Base-by-base conservation (phyloP, 2,113 vertebrate species). In the Megalops atlanticus region DNA sequence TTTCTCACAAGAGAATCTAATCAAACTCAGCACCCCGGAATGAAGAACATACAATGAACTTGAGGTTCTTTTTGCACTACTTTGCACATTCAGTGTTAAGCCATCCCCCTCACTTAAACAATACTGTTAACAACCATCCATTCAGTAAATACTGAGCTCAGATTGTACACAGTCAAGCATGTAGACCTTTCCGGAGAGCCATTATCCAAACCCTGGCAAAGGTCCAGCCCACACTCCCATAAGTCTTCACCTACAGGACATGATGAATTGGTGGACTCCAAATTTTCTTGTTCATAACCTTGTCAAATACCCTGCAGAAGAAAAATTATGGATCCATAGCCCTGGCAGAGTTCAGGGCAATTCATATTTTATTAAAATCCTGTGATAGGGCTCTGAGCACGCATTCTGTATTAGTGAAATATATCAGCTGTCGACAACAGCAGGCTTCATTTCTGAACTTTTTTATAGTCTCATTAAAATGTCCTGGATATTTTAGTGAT, bases 51-150 rank as follows among this genome's bases (percentile, higher is more conserved):
- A 49, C 45, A 76, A 27, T 33, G 43, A 77, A 33, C 47, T 24
- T 11, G 4, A 54, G 47, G 18, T 39, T 54, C 49, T 54, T 24
- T n/a, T n/a, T n/a, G n/a, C n/a, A n/a, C n/a, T n/a, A n/a, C n/a
- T n/a, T n/a, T n/a, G n/a, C n/a, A n/a, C n/a, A n/a, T n/a, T n/a
- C n/a, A n/a, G 24, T 18, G 49, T 3, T 39, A 8, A 16, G 6
- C 76, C 47, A 47, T n/a, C n/a, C n/a, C 16, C 74, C 74, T 75
- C n/a, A 76, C 36, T 43, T 49, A 76, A 76, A 76, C 74, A 76
- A 24, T 41, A 15, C 35, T 21, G 35, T 24, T 38, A 21, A 27
- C 31, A 77, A 58, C 14, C 21, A 35, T 38, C 31, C 18, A 18
- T n/a, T 21, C 38, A 64, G 24, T 24, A 24, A 78, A 36, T 68